phyloP scores from a whole-genome alignment of 2,888 invertebrate genomes.

The Scrobipalpa atriplicella region DNA sequence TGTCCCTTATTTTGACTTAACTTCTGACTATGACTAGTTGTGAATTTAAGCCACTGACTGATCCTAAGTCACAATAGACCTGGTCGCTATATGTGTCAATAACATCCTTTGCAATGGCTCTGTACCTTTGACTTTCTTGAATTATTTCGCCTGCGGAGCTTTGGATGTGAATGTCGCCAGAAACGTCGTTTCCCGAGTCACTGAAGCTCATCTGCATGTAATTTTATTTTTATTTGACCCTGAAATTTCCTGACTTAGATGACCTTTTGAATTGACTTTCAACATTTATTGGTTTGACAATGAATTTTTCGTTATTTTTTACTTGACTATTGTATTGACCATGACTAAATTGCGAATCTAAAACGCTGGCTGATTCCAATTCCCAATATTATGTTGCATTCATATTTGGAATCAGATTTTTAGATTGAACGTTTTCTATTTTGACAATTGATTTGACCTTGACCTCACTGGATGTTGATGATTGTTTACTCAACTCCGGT shows the following conservation, averaged over 20 bases:
- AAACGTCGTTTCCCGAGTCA: slow-evolving; percentile 89
- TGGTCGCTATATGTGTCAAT: slow-evolving; percentile 99
- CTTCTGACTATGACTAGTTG: background rate
- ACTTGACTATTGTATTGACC: background rate
- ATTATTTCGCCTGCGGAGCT: slow-evolving; percentile 96
- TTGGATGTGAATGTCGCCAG: slow-evolving; percentile 88
- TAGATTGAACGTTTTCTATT: no score
- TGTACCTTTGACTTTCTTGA: slow-evolving; percentile 96
- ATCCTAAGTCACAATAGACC: slow-evolving; percentile 87
- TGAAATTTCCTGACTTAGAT: background rate
- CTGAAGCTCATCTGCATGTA: slow-evolving; percentile 94
- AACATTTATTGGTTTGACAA: no score
- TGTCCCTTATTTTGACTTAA: background rate
- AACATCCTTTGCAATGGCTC: slow-evolving; percentile 98
- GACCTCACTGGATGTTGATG: background rate
- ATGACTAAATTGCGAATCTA: background rate
- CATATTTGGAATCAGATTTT: no score
- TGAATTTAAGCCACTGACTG: no score
- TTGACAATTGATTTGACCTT: background rate
- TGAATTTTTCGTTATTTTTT: background rate
- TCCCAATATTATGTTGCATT: no score
- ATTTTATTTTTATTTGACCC: background rate
- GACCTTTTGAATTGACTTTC: no score
- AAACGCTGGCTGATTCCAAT: no score
- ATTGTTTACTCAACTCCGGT: background rate